Evolutionary conservation across 2,888 invertebrate genomes (phyloP), one percentile per base, ranked within the genome.

Genomic region (Xestobium rufovillosum): DNA sequence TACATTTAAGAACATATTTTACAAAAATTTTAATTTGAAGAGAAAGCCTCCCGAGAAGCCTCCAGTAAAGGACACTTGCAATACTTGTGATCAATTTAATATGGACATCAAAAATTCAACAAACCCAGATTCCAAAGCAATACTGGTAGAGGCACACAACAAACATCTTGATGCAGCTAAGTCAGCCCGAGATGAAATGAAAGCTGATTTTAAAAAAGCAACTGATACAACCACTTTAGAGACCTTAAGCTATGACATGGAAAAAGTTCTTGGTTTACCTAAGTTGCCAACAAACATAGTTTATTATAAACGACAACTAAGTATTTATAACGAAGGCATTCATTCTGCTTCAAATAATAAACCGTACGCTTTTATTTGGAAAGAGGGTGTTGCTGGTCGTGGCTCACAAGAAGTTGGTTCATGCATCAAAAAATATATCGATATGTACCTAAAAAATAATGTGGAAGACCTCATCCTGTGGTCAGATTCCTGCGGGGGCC

Each of bases 361-460:
- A 35, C 44, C 46, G 12, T 50, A 50, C 37, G 50, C 43, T 35
- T 55, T 51, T 43, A 25, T 44, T 10, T 55, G 53, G 51, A 42
- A 44, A 15, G 55, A 55, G 31, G 43, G 49, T 11, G 31, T 28
- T 23, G 55, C 52, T 12, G 52, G 52, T 3, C 31, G 54, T 28
- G 51, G 51, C 10, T 47, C 50, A n/a, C 51, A 52, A 33, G 54
- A 54, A 35, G 43, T 56, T 14, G 47, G 45, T 3, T 48, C 50
- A 11, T 53, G 49, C 38, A 26, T 52, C 12, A 35, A 41, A 26
- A 39, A 47, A 37, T 39, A 46, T 39, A 44, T 53, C 23, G 38
- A 44, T 9, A 29, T 36, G 3, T 27, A 35, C 19, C 10, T 36
- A 3, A 6, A 9, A 31, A 14, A 11, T 14, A 15, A 19, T 16